These are phyloP conservation scores for Aradophagus sp. DNA, from an alignment of 1,140 invertebrate genomes.

Conservation along the genomic window DNA sequence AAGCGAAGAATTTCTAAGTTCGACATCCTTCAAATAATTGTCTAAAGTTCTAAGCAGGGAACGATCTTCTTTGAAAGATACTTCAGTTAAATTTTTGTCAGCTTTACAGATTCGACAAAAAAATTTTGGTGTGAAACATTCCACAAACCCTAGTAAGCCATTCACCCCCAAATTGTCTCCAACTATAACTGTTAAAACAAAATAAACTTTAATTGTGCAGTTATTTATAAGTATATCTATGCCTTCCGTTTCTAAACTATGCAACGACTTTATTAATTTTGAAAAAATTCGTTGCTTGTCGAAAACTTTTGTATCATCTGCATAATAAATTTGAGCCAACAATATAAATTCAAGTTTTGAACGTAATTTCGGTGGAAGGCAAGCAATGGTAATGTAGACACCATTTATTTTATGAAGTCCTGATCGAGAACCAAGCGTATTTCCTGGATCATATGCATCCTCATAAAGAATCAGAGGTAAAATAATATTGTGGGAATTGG, in stretches of 20 bases:
- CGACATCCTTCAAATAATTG: constrained; percentile 17
- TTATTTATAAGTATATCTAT: constrained; percentile 38
- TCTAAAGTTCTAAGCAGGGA: constrained; percentile 10
- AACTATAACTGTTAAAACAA: constrained; percentile 44
- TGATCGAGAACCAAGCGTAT: constrained; percentile 19
- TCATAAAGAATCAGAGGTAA: constrained; percentile 38
- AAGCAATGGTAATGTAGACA: constrained; percentile 35
- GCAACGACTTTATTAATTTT: constrained; percentile 16
- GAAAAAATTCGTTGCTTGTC: constrained; percentile 40
- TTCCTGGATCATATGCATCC: constrained; percentile 46
- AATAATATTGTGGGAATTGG: constrained; percentile 8
- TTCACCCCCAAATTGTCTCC: constrained; percentile 55
- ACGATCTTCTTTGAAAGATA: constrained; percentile 17
- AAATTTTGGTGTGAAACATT: constrained; percentile 46
- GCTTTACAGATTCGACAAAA: constrained; percentile 54
- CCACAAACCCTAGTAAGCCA: constrained; percentile 48
- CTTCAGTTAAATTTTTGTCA: constrained; percentile 20
- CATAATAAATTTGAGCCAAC: constrained; percentile 43
- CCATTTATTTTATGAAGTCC: constrained; percentile 48
- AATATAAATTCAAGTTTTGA: constrained; percentile 50
- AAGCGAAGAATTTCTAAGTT: not conserved
- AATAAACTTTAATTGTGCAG: constrained; percentile 34
- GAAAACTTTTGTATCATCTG: constrained; percentile 38
- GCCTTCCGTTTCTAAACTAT: constrained; percentile 30
- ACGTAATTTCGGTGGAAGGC: constrained; percentile 39